phyloP scores from a whole-genome alignment of 2,888 invertebrate genomes.

The Polydrusus cervinus region DNA sequence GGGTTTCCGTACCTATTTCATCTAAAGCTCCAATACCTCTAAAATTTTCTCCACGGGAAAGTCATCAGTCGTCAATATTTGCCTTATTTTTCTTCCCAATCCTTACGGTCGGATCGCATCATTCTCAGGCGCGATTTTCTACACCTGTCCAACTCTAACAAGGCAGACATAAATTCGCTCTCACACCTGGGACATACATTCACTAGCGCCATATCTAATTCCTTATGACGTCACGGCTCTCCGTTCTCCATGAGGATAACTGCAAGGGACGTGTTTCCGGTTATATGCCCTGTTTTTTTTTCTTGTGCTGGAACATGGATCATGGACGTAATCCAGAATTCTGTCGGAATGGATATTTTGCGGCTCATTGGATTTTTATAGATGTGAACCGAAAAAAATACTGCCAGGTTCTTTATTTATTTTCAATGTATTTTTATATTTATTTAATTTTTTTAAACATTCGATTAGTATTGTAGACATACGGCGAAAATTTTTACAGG shows the following conservation, averaged over 20 bases:
- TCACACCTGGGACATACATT: constrained; percentile 35
- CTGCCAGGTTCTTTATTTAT: too few relatives aligned
- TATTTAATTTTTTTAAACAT: too few relatives aligned
- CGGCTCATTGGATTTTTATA: constrained; percentile 26
- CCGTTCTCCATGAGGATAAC: constrained; percentile 36
- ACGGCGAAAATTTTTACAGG: too few relatives aligned
- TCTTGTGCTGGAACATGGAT: constrained; percentile 19
- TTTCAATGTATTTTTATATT: too few relatives aligned
- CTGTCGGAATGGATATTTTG: constrained; percentile 44
- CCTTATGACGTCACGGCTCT: constrained; percentile 43
- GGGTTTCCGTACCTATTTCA: too few relatives aligned
- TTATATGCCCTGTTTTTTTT: constrained; percentile 15
- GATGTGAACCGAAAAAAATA: not conserved
- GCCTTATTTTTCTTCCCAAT: constrained; percentile 4
- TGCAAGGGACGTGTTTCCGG: constrained; percentile 46
- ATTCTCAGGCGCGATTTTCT: constrained; percentile 5
- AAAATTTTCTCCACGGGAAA: not conserved
- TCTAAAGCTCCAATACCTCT: not conserved
- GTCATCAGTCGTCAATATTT: constrained; percentile 9
- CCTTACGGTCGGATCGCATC: constrained; percentile 13
- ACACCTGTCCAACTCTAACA: constrained; percentile 41
- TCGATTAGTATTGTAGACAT: too few relatives aligned
- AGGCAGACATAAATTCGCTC: constrained; percentile 22
- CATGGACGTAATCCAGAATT: constrained; percentile 38
- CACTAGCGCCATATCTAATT: constrained; percentile 43